Conservation (phyloP, 2,797 vertebrate genomes). For the Atherinosoma microstoma region DNA sequence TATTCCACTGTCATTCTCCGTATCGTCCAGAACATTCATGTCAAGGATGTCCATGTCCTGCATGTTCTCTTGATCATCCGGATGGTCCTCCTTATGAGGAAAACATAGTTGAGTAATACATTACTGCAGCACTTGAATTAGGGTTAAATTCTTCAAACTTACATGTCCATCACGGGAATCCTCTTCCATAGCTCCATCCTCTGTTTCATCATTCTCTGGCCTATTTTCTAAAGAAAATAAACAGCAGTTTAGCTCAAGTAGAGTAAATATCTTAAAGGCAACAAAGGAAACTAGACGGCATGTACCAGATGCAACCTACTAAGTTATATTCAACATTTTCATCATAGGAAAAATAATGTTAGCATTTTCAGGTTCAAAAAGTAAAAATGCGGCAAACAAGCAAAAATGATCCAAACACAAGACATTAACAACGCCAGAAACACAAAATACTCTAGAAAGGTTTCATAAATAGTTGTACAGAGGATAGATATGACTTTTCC, state of each 20-base stretch:
- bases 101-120: background rate
- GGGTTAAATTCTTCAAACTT: constrained; percentile 33
- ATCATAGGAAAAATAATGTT: background rate
- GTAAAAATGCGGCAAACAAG: too few species aligned
- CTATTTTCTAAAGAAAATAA: constrained; percentile 80
- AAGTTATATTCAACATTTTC: background rate
- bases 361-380: background rate
- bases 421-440: too few species aligned
- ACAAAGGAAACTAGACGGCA: background rate
- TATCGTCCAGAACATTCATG: constrained; percentile 90
- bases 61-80: constrained; percentile 86
- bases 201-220: constrained; percentile 86
- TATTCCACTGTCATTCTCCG: constrained; percentile 86
- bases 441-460: too few species aligned
- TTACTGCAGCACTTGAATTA: background rate
- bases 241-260: constrained; percentile 7
- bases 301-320: background rate
- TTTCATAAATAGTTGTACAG: too few species aligned
- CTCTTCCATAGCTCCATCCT: constrained; percentile 90
- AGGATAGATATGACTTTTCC: too few species aligned
- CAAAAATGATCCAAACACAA: too few species aligned
- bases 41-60: constrained; percentile 92
- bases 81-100: constrained; percentile 84
- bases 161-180: constrained; percentile 91
- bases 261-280: background rate